These are phyloP conservation scores for Casuarius casuarius DNA, from an alignment of 2,113 vertebrate genomes.

Conservation along the genomic window DNA sequence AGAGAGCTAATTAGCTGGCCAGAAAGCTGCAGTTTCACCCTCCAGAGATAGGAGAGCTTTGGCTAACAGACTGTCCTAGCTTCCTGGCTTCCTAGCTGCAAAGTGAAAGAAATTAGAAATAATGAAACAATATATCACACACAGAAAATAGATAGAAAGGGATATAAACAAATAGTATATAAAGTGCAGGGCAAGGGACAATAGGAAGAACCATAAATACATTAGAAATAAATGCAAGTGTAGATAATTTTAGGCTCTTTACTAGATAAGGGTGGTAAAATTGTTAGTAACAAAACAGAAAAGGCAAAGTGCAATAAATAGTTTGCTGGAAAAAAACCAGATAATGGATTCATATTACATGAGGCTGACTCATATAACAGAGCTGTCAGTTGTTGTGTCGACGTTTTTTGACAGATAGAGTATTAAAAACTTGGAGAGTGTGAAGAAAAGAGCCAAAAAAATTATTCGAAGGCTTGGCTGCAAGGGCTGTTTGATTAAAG, in stretches of 20 bases:
- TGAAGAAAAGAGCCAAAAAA: neutral
- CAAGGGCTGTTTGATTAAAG: neutral
- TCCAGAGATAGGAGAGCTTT: neutral
- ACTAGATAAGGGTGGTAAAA: neutral
- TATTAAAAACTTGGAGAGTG: neutral
- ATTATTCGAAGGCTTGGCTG: neutral
- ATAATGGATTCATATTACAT: neutral
- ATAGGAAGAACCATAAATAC: neutral
- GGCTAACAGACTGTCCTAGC: neutral
- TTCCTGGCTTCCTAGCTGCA: neutral
- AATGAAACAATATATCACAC: neutral
- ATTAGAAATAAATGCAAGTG: neutral
- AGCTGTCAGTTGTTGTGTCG: conserved; percentile 21
- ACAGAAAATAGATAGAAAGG: neutral
- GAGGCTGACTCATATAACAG: neutral
- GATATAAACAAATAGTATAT: neutral
- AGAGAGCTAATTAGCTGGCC: conserved; percentile 23
- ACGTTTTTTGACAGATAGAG: neutral
- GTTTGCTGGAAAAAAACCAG: neutral
- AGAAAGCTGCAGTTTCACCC: neutral
- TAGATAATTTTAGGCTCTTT: neutral
- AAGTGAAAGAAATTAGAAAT: neutral
- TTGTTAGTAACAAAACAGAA: neutral
- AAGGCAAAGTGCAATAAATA: neutral
- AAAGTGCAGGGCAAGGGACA: neutral